A percentile compares a stretch with the other conserved stretches of the same genome.
phyloP scores from a whole-genome alignment of 2,888 invertebrate genomes.

The Leptopterna dolabrata region DNA sequence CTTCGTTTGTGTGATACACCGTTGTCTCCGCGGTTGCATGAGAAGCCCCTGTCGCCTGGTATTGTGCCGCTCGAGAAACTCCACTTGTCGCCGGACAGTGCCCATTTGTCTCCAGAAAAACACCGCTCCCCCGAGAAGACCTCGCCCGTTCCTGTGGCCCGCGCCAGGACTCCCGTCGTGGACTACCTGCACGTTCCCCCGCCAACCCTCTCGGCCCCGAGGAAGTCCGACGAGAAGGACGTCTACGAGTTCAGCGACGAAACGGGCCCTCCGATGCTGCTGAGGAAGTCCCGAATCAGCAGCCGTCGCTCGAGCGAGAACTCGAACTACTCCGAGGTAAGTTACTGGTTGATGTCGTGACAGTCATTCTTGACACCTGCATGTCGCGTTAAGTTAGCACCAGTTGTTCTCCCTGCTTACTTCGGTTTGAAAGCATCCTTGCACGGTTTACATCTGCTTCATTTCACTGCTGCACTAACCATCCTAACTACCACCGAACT shows the following conservation, averaged over 20 bases:
- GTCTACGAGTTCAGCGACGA: slow-evolving; percentile 70
- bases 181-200: not conserved
- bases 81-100: not conserved
- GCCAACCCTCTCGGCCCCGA: not conserved
- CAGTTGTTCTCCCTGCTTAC: not conserved
- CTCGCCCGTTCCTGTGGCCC: not conserved
- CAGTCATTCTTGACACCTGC: not conserved
- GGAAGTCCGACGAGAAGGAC: slow-evolving; percentile 65
- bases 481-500: too few species aligned
- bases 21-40: not conserved
- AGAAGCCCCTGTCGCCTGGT: not conserved
- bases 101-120: not conserved
- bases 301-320: slow-evolving; percentile 63
- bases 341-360: slow-evolving; percentile 20
- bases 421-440: not conserved
- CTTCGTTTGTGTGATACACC: not conserved
- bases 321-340: slow-evolving; percentile 58
- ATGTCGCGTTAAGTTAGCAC: slow-evolving; percentile 4
- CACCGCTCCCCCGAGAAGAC: not conserved
- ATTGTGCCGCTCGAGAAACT: not conserved
- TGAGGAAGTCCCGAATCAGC: slow-evolving; percentile 63
- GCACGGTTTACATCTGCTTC: not conserved
- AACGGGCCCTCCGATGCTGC: slow-evolving; percentile 63
- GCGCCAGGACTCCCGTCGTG: not conserved
- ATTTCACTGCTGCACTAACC: not conserved